These are phyloP conservation scores for Podabrus alpinus DNA, from an alignment of 2,888 invertebrate species.

Conservation along the genomic window DNA sequence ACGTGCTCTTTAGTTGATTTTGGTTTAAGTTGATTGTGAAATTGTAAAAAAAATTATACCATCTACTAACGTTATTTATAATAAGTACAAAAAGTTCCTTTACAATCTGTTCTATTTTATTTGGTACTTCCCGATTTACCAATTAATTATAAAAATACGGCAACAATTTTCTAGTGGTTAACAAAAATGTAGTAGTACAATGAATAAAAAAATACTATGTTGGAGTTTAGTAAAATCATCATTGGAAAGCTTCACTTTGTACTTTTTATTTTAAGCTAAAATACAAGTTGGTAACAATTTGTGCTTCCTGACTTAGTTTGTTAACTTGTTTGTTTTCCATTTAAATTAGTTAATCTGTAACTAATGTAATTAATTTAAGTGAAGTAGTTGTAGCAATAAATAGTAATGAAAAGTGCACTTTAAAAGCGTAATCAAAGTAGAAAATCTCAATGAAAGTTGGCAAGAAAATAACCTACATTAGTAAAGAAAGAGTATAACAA, in stretches of 20 bases:
- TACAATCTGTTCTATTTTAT: neutral
- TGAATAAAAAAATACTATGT: neutral
- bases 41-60: neutral
- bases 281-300: neutral
- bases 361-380: neutral
- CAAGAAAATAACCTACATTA: slow-evolving; percentile 46
- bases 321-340: neutral
- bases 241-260: neutral
- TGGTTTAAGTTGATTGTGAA: neutral
- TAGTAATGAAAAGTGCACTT: slow-evolving; percentile 12
- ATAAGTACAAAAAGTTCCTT: neutral
- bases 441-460: slow-evolving; percentile 40
- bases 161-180: neutral
- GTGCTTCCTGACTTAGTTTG: neutral
- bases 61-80: neutral
- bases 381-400: neutral
- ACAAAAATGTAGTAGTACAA: neutral
- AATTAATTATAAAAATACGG: neutral
- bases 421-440: slow-evolving; percentile 33
- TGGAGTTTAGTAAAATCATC: neutral
- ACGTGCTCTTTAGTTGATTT: neutral
- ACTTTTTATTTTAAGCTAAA: neutral
- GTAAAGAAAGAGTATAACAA: slow-evolving; percentile 43
- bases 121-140: neutral
- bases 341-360: neutral